These are phyloP conservation scores for Ceratina calcarata DNA, from an alignment of 1,140 invertebrate genomes.

Conservation along the genomic window DNA sequence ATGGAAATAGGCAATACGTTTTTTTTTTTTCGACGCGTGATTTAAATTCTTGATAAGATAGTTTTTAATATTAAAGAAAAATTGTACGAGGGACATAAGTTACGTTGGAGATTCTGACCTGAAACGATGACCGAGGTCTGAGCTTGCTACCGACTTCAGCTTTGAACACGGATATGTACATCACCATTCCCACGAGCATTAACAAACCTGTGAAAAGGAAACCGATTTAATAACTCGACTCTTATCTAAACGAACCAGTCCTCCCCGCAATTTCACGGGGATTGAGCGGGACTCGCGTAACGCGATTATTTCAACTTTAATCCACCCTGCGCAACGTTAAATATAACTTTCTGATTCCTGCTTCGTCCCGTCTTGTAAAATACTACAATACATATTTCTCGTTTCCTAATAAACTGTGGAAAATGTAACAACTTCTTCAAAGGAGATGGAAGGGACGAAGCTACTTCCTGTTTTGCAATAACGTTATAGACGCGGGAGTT, in stretches of 20 bases:
- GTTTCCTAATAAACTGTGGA: background rate
- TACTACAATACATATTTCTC: background rate
- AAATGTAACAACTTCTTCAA: background rate
- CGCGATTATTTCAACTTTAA: constrained; percentile 36
- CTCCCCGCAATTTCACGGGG: constrained; percentile 30
- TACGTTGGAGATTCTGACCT: constrained; percentile 61
- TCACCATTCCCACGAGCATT: constrained; percentile 93
- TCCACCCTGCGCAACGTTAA: background rate
- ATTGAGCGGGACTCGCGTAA: background rate
- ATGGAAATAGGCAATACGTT: too few relatives aligned
- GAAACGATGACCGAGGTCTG: constrained; percentile 85
- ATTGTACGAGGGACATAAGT: background rate
- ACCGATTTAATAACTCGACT: constrained; percentile 27
- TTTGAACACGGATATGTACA: constrained; percentile 96
- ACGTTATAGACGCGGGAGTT: too few relatives aligned
- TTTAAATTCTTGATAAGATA: too few relatives aligned
- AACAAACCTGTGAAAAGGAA: constrained; percentile 86
- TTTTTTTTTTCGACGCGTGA: too few relatives aligned
- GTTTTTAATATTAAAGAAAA: too few relatives aligned
- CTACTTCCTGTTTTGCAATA: too few relatives aligned
- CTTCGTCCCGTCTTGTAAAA: background rate
- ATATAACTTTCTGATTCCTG: background rate
- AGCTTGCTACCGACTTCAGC: constrained; percentile 93
- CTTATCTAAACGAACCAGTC: constrained; percentile 16
- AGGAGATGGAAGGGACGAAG: too few relatives aligned